These are phyloP conservation scores for Ochropleura leucogaster DNA, from an alignment of 2,888 invertebrate species.

Conservation along the genomic window DNA sequence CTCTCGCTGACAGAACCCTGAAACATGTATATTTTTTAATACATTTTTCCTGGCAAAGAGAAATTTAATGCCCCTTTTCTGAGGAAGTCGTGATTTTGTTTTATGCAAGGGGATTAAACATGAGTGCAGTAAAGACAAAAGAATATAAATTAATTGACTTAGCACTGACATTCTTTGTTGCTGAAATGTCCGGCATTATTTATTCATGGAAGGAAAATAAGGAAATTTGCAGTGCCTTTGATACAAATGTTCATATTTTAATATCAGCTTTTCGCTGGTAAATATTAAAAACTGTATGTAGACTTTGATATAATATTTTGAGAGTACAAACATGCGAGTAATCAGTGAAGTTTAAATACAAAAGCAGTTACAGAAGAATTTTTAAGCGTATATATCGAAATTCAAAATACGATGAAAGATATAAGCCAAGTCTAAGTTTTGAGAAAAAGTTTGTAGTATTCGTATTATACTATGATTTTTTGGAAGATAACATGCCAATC, in stretches of 20 bases:
- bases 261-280: conserved; percentile 8
- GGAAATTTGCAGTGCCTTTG: conserved; percentile 34
- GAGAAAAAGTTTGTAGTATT: neutral
- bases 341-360: neutral
- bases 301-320: conserved; percentile 11
- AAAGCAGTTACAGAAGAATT: neutral
- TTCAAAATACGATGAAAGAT: neutral
- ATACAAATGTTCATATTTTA: conserved; percentile 17
- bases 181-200: conserved; percentile 29
- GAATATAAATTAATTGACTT: conserved; percentile 44
- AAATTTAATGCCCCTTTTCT: conserved; percentile 41
- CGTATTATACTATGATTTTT: conserved; percentile 27
- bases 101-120: conserved; percentile 46
- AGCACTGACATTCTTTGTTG: conserved; percentile 38
- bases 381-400: neutral
- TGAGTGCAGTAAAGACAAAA: conserved; percentile 49
- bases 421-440: neutral
- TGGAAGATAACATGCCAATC: conserved; percentile 42
- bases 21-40: conserved; percentile 31
- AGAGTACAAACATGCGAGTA: neutral
- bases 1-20: conserved; percentile 27
- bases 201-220: conserved; percentile 40
- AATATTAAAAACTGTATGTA: conserved; percentile 22
- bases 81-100: conserved; percentile 47
- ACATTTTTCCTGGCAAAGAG: conserved; percentile 3